Conservation (phyloP, 2,113 vertebrate genomes). For the Procapra przewalskii region DNA sequence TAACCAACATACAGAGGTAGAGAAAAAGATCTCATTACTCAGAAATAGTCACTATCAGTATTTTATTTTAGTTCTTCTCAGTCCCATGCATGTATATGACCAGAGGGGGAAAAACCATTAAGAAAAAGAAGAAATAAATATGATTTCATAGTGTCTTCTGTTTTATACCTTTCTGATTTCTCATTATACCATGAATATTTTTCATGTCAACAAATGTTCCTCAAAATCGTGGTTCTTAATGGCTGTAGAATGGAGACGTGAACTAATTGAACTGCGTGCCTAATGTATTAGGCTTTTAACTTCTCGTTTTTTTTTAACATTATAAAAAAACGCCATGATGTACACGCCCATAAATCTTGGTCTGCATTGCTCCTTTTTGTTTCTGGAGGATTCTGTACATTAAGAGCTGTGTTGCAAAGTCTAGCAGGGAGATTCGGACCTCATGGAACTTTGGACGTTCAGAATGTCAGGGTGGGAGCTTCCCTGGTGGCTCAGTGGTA, state of each 20-base stretch:
- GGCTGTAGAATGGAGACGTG: not conserved
- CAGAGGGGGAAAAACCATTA: not conserved
- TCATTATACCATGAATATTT: conserved; percentile 10
- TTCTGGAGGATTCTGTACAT: not conserved
- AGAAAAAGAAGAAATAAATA: not conserved
- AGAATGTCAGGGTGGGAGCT: not conserved
- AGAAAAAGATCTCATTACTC: not conserved
- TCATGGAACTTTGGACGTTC: not conserved
- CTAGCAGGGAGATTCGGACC: not conserved
- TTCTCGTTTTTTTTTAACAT: not conserved
- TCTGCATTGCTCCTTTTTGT: not conserved
- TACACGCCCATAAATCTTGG: not conserved
- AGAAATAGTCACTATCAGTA: not conserved
- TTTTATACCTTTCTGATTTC: conserved; percentile 17
- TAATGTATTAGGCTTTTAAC: not conserved
- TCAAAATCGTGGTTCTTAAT: conserved; percentile 10
- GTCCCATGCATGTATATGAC: not conserved
- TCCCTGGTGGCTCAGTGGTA: not conserved
- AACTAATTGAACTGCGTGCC: not conserved
- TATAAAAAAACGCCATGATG: conserved; percentile 11
- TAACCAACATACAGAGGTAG: not conserved
- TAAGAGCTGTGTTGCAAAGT: not conserved
- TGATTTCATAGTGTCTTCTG: not conserved
- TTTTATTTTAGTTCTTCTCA: not conserved
- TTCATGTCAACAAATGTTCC: not conserved